These are phyloP conservation scores for Pandemis heparana DNA, from an alignment of 2,888 invertebrate genomes.

Conservation along the genomic window DNA sequence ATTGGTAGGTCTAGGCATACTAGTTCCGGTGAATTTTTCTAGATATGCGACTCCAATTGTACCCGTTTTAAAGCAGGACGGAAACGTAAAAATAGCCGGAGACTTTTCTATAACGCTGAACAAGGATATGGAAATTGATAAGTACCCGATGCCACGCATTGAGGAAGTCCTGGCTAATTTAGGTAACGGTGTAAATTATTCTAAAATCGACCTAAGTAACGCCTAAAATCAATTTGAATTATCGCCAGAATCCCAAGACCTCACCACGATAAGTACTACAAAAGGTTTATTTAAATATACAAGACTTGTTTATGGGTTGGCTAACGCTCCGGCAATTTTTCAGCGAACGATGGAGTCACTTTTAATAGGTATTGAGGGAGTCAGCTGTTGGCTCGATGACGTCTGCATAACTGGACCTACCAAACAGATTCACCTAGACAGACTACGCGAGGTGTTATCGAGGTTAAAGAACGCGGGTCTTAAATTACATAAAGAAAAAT, in stretches of 20 bases:
- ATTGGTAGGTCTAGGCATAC: slow-evolving; percentile 42
- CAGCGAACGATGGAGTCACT: slow-evolving; percentile 26
- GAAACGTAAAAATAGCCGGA: slow-evolving; percentile 45
- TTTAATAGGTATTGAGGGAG: slow-evolving; percentile 12
- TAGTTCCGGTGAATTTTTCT: slow-evolving; percentile 44
- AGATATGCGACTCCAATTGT: slow-evolving; percentile 44
- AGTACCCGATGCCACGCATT: slow-evolving; percentile 34
- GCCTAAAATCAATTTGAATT: slow-evolving; percentile 13
- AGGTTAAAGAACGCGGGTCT: slow-evolving; percentile 11
- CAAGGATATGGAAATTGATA: slow-evolving; percentile 47
- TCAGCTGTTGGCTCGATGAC: slow-evolving; percentile 27
- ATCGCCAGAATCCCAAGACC: background rate
- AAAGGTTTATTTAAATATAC: slow-evolving; percentile 17
- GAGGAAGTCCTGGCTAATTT: slow-evolving; percentile 16
- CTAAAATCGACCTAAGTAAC: slow-evolving; percentile 13
- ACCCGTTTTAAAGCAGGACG: slow-evolving; percentile 43
- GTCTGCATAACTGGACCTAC: slow-evolving; percentile 16
- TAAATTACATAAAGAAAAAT: slow-evolving; percentile 10
- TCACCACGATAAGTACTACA: background rate
- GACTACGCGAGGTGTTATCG: slow-evolving; percentile 7
- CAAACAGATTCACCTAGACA: background rate
- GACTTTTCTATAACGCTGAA: slow-evolving; percentile 51
- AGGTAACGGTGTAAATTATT: background rate
- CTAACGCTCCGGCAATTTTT: slow-evolving; percentile 11
- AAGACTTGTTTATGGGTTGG: slow-evolving; percentile 1